These are phyloP conservation scores for Datnioides undecimradiatus DNA, from an alignment of 2,113 vertebrate genomes.

Conservation along the genomic window DNA sequence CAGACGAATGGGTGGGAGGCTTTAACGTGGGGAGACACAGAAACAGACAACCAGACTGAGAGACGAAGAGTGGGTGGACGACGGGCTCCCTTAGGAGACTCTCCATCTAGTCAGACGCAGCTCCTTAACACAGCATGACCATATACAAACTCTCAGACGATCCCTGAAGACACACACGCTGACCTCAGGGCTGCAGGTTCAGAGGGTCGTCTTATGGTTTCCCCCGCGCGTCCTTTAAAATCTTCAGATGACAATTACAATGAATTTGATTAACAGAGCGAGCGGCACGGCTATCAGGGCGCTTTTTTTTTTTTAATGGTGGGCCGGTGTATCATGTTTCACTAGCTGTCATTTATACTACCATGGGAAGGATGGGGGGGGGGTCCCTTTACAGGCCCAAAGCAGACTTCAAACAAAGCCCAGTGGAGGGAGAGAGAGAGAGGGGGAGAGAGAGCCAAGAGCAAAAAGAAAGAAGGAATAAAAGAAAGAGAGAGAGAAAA, in stretches of 20 bases:
- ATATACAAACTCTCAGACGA: slow-evolving; percentile 74
- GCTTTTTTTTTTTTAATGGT: slow-evolving; percentile 55
- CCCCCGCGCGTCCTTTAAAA: slow-evolving; percentile 76
- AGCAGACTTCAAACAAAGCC: slow-evolving; percentile 85
- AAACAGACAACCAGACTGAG: slow-evolving; percentile 66
- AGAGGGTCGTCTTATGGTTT: slow-evolving; percentile 65
- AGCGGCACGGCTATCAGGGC: slow-evolving; percentile 65
- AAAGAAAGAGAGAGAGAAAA: slow-evolving; percentile 20
- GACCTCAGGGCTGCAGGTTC: slow-evolving; percentile 53
- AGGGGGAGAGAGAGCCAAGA: slow-evolving; percentile 40
- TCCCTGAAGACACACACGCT: slow-evolving; percentile 59
- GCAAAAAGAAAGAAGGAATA: slow-evolving; percentile 34
- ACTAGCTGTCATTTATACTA: slow-evolving; percentile 86
- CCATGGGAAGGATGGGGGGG: slow-evolving; percentile 58
- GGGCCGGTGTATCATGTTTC: slow-evolving; percentile 80
- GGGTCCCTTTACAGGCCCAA: slow-evolving; percentile 81
- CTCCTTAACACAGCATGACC: slow-evolving; percentile 77
- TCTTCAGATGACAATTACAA: slow-evolving; percentile 79
- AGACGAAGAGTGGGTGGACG: slow-evolving; percentile 73
- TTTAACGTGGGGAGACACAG: slow-evolving; percentile 54
- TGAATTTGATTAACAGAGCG: slow-evolving; percentile 82
- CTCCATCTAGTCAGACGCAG: slow-evolving; percentile 67
- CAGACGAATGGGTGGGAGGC: slow-evolving; percentile 63
- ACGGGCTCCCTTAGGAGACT: slow-evolving; percentile 59
- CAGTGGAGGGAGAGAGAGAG: slow-evolving; percentile 47